Evolutionary conservation across 2,797 vertebrate genomes (phyloP), one percentile per base, ranked within the genome.

Genomic region (Hipposideros larvatus): DNA sequence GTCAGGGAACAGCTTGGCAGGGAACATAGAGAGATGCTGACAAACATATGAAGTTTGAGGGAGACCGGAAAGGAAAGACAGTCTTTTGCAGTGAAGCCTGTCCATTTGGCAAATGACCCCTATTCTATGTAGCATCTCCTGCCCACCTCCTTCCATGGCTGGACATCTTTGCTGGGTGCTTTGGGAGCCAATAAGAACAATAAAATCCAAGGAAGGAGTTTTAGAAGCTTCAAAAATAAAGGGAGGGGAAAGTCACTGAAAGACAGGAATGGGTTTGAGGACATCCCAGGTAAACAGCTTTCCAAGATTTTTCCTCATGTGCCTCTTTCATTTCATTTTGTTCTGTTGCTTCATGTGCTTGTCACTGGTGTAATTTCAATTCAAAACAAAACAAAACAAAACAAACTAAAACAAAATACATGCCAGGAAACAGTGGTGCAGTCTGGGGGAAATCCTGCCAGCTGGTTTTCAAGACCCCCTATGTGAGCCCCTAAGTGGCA

Each of bases 321-420:
- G 48, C n/a, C 31, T 94, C 68, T 90, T 83, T 68, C 65, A 85
- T 37, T 94, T 90, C 24, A 48, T 83, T 93, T 53, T 91, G 63
- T 82, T 87, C 28, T 71, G 9, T 28, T 63, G 57, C 31, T 37
- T 96, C 74, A 87, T 41, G 6, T 87, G 28, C 70, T 88, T 91
- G 65, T 63, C 46, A 19, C 26, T 41, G 9, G 43, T 68, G 9
- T 73, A 57, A 90, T 92, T 91, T 94, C 77, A 90, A 87, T 63
- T 57, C 51, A 91, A 87, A 95, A 86, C n/a, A 84, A 91, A 91
- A 86, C 41, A n/a, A 37, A 37, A 37, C 37, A 37, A 78, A 75
- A n/a, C 22, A 91, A 75, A 74, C 9, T 46, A 77, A 87, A 91
- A 41, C n/a, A 63, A 86, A 92, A 84, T 28, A 74, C 11, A 61